Evolutionary conservation across 2,888 invertebrate genomes (phyloP).

Genomic region (Nymphalis polychloros): DNA sequence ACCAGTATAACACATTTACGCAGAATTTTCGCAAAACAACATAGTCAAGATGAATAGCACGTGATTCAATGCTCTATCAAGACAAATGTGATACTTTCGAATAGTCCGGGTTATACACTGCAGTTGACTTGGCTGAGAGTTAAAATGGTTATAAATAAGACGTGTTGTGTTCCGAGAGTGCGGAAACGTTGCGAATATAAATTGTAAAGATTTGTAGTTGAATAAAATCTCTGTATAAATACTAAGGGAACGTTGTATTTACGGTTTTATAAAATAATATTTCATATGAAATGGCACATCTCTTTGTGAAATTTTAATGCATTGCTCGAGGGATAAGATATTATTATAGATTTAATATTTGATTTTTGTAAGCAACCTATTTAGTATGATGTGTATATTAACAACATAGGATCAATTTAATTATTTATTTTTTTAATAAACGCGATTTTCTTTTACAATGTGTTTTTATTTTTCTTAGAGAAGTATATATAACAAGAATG

Average conservation of each 20-base stretch:
- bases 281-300: neutral
- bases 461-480: too few relatives aligned
- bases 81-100: constrained; percentile 16
- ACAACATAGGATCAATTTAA: too few relatives aligned
- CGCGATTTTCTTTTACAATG: too few relatives aligned
- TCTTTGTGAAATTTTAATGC: neutral
- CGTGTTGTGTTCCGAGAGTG: constrained; percentile 12
- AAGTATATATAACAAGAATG: too few relatives aligned
- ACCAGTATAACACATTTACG: constrained; percentile 8
- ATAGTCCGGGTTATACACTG: constrained; percentile 13
- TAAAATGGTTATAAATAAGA: constrained; percentile 16
- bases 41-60: constrained; percentile 11
- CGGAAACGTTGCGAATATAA: constrained; percentile 8
- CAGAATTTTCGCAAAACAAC: constrained; percentile 4
- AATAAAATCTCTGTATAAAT: constrained; percentile 7
- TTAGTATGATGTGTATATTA: too few relatives aligned
- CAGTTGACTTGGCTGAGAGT: constrained; percentile 14
- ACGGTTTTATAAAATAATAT: constrained; percentile 6
- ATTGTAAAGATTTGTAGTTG: constrained; percentile 16
- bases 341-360: neutral
- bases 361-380: too few relatives aligned
- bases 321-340: neutral
- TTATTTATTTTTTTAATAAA: too few relatives aligned
- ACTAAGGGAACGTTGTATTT: neutral
- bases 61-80: constrained; percentile 17